Percentiles rank a stretch among this genome's conserved stretches.
These are phyloP conservation scores for Drosophila meridionalis DNA, from an alignment of 2,888 invertebrate species.

Conservation along the genomic window DNA sequence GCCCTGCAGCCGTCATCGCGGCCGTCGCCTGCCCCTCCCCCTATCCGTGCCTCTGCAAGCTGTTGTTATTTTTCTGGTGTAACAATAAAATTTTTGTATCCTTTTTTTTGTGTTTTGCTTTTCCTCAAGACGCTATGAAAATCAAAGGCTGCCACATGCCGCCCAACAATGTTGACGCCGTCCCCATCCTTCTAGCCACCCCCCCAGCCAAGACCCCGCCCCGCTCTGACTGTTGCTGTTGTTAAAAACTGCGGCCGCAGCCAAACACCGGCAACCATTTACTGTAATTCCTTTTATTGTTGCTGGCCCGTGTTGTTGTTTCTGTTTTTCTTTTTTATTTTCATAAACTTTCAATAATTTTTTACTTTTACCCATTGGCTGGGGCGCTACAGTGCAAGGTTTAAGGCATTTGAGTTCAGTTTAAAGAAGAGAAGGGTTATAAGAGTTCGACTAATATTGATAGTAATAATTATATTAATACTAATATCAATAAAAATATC, in stretches of 20 bases:
- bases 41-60: constrained; percentile 21
- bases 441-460: not conserved
- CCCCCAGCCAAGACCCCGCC: not conserved
- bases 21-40: constrained; percentile 2
- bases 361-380: constrained; percentile 56
- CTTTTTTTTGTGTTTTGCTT: constrained; percentile 36
- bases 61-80: constrained; percentile 77
- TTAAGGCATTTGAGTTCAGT: constrained; percentile 13
- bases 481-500: not conserved
- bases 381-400: constrained; percentile 28
- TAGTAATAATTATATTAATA: not conserved
- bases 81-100: constrained; percentile 69
- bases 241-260: constrained; percentile 56
- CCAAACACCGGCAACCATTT: constrained; percentile 70
- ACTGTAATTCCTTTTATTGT: constrained; percentile 44
- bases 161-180: constrained; percentile 51
- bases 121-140: constrained; percentile 46
- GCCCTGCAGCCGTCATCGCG: constrained; percentile 62
- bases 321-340: constrained; percentile 38
- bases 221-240: constrained; percentile 45
- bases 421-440: not conserved
- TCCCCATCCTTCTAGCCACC: not conserved
- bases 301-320: constrained; percentile 33
- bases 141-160: constrained; percentile 76
- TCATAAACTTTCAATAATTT: constrained; percentile 78